A percentile compares a stretch with the other conserved stretches of the same genome.
phyloP scores from a whole-genome alignment of 2,797 vertebrate species.

The Sebastes aleutianus region DNA sequence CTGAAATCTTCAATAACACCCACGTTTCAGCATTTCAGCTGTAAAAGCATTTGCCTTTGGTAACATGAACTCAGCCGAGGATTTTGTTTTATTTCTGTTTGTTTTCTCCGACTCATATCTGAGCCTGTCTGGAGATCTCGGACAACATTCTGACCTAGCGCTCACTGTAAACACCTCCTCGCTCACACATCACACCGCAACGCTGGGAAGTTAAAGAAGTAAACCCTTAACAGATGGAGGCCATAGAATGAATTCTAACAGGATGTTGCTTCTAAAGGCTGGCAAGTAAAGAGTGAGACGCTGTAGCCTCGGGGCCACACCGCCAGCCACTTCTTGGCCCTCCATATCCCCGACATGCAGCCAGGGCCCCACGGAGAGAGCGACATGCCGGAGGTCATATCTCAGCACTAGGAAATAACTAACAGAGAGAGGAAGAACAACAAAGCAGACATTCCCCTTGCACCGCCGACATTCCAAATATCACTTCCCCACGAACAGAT shows the following conservation, averaged over 20 bases:
- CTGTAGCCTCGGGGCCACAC: slow-evolving; percentile 35
- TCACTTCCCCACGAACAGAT: slow-evolving; percentile 52
- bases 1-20: neutral
- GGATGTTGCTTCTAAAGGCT: slow-evolving; percentile 40
- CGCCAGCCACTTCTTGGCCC: slow-evolving; percentile 27
- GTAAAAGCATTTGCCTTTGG: neutral
- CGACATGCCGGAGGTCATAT: slow-evolving; percentile 57
- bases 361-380: slow-evolving; percentile 36
- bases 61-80: neutral
- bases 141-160: slow-evolving; percentile 9
- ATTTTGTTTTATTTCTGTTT: slow-evolving; percentile 17
- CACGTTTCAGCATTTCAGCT: slow-evolving; percentile 1
- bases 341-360: slow-evolving; percentile 16
- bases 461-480: slow-evolving; percentile 49
- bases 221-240: slow-evolving; percentile 64
- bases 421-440: slow-evolving; percentile 66
- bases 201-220: slow-evolving; percentile 35
- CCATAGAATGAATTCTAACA: slow-evolving; percentile 28
- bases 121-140: slow-evolving; percentile 4
- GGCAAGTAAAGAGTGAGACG: slow-evolving; percentile 10
- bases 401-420: slow-evolving; percentile 66
- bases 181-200: slow-evolving; percentile 23
- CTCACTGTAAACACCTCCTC: slow-evolving; percentile 43
- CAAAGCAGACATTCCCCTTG: slow-evolving; percentile 43
- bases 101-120: slow-evolving; percentile 16